Conservation (phyloP, 2,113 vertebrate species). For the Hippocampus comes region DNA sequence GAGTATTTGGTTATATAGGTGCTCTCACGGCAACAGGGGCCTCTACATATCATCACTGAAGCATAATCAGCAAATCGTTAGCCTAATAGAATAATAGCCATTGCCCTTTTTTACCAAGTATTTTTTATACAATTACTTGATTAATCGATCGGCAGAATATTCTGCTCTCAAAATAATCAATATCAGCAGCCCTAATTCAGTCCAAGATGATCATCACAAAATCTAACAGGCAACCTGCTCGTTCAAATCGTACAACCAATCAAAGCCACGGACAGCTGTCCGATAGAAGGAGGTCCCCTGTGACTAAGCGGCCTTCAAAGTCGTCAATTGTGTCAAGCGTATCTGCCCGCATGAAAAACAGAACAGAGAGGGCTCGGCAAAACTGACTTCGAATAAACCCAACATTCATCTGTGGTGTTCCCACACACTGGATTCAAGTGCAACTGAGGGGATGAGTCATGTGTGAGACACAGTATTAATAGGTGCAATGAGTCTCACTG, state of each 20-base stretch:
- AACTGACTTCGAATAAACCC: neutral
- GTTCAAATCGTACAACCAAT: neutral
- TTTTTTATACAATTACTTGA: no score
- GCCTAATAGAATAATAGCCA: no score
- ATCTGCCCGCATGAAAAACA: neutral
- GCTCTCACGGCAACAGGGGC: neutral
- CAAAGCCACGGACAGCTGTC: neutral
- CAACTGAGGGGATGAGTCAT: slow-evolving; percentile 9
- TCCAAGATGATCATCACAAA: neutral
- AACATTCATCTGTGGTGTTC: slow-evolving; percentile 5
- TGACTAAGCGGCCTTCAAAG: neutral
- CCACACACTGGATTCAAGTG: slow-evolving; percentile 12
- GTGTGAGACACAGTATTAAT: neutral
- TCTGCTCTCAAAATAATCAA: no score
- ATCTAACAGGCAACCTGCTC: neutral
- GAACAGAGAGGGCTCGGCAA: neutral
- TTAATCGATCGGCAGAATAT: no score
- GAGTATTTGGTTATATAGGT: neutral
- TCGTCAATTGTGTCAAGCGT: neutral
- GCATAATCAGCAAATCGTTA: neutral
- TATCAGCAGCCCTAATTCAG: neutral
- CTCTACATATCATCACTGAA: neutral
- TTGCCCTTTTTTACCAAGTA: no score
- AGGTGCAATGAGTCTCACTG: neutral
- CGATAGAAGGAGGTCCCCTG: neutral